A percentile compares a stretch with the other conserved stretches of the same genome.
These are phyloP conservation scores for Aplocera efformata DNA, from an alignment of 2,888 invertebrate species.

Conservation along the genomic window DNA sequence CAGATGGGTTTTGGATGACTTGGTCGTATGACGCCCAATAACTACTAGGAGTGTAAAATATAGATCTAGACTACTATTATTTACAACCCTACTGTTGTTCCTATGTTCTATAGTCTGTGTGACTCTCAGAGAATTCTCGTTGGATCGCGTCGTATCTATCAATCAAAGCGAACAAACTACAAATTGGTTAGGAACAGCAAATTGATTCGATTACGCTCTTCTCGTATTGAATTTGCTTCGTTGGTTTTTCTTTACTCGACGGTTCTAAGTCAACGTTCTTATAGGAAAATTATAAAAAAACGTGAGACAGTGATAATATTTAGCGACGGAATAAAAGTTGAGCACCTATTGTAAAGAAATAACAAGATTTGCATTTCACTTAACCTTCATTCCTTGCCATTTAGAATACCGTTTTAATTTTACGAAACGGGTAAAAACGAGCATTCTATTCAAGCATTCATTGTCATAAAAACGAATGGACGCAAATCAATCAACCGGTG, in stretches of 20 bases:
- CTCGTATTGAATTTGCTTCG: slow-evolving; percentile 19
- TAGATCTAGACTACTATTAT: background rate
- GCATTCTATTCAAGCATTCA: slow-evolving; percentile 8
- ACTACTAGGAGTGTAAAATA: no score
- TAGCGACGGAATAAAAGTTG: slow-evolving; percentile 24
- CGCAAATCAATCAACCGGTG: slow-evolving; percentile 33
- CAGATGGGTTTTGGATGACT: no score
- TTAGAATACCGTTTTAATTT: background rate
- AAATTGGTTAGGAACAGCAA: slow-evolving; percentile 30
- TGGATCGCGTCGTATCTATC: slow-evolving; percentile 24
- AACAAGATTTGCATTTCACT: background rate
- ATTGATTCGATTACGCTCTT: slow-evolving; percentile 25
- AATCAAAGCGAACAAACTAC: slow-evolving; percentile 29
- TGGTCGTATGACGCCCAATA: no score
- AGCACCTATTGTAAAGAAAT: slow-evolving; percentile 16
- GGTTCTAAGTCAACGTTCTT: background rate
- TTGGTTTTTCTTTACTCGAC: slow-evolving; percentile 9
- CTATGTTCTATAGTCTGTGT: slow-evolving; percentile 5
- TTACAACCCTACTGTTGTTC: slow-evolving; percentile 10
- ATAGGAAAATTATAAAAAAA: background rate
- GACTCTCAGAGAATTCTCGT: slow-evolving; percentile 11
- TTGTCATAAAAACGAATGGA: slow-evolving; percentile 18
- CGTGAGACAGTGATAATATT: slow-evolving; percentile 1
- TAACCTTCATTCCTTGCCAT: background rate
- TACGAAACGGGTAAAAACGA: slow-evolving; percentile 10